Base-by-base conservation (phyloP, 2,797 vertebrate species). In the Gastrophryne carolinensis region DNA sequence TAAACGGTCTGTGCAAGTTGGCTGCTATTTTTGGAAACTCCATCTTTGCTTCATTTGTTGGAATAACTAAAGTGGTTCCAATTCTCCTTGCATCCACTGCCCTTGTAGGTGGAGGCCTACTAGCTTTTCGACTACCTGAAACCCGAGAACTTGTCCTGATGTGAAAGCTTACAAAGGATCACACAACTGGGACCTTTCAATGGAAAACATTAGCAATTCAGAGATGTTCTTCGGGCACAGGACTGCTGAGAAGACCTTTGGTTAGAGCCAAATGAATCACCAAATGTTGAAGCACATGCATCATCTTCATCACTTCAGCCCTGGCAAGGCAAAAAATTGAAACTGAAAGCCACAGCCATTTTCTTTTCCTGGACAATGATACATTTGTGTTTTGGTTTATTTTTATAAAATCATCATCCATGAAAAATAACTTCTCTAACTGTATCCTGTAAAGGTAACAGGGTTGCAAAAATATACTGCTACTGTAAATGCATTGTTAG, bases 1-100 rank as follows among this genome's bases (percentile, higher is more conserved):
- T 99, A 79, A 98, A 97, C 0, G 95, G 92, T 17, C 80, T 97
- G 67, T 95, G 94, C 79, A 98, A 97, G 88, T 87, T 99, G 50
- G 97, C 93, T 0, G 93, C 96, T 85, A 95, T 98, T 79, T 69
- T 99, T 37, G 95, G 94, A 83, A 97, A 94, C 82, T 95, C 95
- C 30, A 94, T 98, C 84, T 99, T 99, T 23, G 93, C 96, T 64
- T 95, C 95, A 65, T 98, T 98, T 4, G 94, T 99, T 12, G 94
- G 95, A 63, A 86, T 98, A 83, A 98, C 96, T 7, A 95, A 97
- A 84, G 95, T 98, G 76, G 80, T 98, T 78, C 98, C 97, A 81
- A 98, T 98, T 84, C 93, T 98, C 49, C 83, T 99, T 89, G 96
- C 97, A 82, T 97, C 96, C 79, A 86, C 92, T 0, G 93, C 95